Evolutionary conservation across 2,113 vertebrate species (phyloP), one percentile per base, ranked within the genome.

Genomic region (Daubentonia madagascariensis): DNA sequence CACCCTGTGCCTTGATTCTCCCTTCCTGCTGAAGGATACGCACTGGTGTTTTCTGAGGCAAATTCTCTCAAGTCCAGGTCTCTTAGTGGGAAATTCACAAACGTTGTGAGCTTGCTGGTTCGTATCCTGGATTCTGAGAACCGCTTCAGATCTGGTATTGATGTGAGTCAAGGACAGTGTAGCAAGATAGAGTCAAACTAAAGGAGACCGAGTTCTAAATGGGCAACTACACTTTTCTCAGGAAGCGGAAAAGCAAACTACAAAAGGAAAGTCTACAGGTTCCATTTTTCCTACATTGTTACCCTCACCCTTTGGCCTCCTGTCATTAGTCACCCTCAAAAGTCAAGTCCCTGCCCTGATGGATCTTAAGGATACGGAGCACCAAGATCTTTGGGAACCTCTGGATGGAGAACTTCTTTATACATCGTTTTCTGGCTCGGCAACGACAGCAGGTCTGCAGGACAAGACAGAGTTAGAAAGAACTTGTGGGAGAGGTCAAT

Each of bases 331-430:
- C 50, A 25, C n/a, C 40, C 54, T 70, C 35, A 48, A 25, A 59
- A 13, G 45, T 25, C 50, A 89, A 59, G 52, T 25, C 57, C 35
- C 80, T 22, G 32, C 68, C 79, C 28, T 8, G 45, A 43, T 32
- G 52, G 50, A 22, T 37, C 25, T 0, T 0, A 98, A 99, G 99
- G 99, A 99, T 99, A 99, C 99, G 99, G 85, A 99, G 99, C 96
- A 99, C 99, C 81, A 99, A 99, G 97, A 99, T 99, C 99, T 99
- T 99, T 89, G 99, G 99, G 97, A 99, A 99, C 98, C 99, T 99
- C 99, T 99, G 99, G 97, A 99, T 99, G 98, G 99, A 99, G 98
- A 99, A 99, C 97, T 99, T 99, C 98, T 99, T 99, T 3, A 99
- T 99, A 98, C 99, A 99, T 98, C 99, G 99, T 14, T 99, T 99